Evolutionary conservation across 2,113 vertebrate genomes (phyloP), one percentile per base, ranked within the genome.

Genomic region (Dolichallabes microphthalmus): DNA sequence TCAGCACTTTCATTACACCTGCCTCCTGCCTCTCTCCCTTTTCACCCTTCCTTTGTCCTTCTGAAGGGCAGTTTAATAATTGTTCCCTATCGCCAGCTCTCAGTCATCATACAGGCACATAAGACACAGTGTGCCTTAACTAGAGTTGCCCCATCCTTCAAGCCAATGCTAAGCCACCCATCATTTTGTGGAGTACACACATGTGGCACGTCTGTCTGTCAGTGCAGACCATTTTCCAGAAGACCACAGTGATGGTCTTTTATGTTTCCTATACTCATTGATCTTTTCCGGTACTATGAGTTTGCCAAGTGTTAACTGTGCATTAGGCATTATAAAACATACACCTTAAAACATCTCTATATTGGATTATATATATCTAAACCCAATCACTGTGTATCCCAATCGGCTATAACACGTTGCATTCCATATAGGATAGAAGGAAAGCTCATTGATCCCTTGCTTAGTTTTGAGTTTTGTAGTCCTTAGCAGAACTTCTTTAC

Each of bases 1-100:
- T 86, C 89, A 90, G 85, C 87, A 81, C 71, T 89, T 88, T 87
- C 45, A 57, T 12, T 53, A 76, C 61, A 52, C 86, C 80, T 77
- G 19, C 84, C 76, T 73, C 74, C 68, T 71, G 57, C 35, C 35
- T 69, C 75, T 52, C 68, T 78, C 64, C 55, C 35, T 73, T 45
- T 77, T 80, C 52, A 73, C 78, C 74, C 64, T 64, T 69, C 82
- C 77, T 30, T 30, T 88, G 85, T 80, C 85, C 80, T 88, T 90
- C 80, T 84, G 83, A 85, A 88, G 81, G 80, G 64, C 83, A 78
- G 57, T 69, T 69, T 66, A 57, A 80, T 17, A 53, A 60, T 66
- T 71, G 53, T 61, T 82, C 57, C 32, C 55, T 20, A 75, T 15
- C 58, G 27, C 80, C 58, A 63, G 15, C 30, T 25, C 25, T 79